These are phyloP conservation scores for Drosophila affinis DNA, from an alignment of 2,888 invertebrate genomes.

Conservation along the genomic window DNA sequence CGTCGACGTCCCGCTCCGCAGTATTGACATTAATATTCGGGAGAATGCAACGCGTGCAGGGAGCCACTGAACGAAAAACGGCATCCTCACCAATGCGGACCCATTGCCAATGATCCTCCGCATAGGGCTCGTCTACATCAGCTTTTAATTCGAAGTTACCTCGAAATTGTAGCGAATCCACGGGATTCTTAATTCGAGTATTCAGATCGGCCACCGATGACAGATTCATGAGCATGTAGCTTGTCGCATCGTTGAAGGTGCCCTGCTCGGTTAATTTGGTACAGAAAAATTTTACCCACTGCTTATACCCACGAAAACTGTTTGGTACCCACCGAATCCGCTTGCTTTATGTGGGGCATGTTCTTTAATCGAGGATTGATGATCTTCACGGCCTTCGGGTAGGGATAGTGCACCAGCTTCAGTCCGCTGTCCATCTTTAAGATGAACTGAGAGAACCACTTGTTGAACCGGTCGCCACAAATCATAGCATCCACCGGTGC, in stretches of 20 bases:
- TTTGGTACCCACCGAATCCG: constrained; percentile 68
- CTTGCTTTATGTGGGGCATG: constrained; percentile 66
- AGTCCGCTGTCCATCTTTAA: constrained; percentile 84
- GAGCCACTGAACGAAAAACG: constrained; percentile 68
- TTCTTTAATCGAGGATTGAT: constrained; percentile 70
- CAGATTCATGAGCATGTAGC: constrained; percentile 88
- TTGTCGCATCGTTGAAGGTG: constrained; percentile 87
- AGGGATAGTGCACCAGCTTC: constrained; percentile 87
- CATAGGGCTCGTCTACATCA: constrained; percentile 86
- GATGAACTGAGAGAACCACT: constrained; percentile 88
- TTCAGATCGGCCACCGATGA: constrained; percentile 88
- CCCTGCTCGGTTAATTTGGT: constrained; percentile 82
- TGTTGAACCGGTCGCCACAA: constrained; percentile 89
- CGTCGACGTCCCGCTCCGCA: constrained; percentile 86
- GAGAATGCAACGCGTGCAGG: constrained; percentile 87
- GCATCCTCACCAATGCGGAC: constrained; percentile 85
- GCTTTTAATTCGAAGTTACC: constrained; percentile 88
- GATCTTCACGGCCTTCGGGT: constrained; percentile 80
- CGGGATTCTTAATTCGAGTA: constrained; percentile 84
- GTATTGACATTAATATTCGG: constrained; percentile 89
- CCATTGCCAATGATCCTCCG: constrained; percentile 90
- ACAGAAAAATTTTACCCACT: no score
- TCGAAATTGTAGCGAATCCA: constrained; percentile 86
- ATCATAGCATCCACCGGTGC: constrained; percentile 86
- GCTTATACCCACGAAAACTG: fast-evolving